Base-by-base conservation (phyloP, 1,140 invertebrate genomes). In the Ceratina japonica region DNA sequence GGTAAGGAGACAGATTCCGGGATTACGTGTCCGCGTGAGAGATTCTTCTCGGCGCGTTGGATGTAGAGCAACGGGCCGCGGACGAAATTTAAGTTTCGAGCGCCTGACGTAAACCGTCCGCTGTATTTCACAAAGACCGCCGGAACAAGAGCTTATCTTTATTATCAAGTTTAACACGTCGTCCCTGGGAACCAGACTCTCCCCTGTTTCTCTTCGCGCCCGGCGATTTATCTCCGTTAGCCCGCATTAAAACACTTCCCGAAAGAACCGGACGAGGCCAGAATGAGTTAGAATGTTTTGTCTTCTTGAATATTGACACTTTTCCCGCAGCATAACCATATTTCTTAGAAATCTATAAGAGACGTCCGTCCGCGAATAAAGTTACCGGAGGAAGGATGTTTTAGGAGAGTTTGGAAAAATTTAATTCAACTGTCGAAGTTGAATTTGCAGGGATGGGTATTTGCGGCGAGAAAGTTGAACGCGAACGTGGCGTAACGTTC, bases 391-490 rank as follows among this genome's bases (percentile, higher is more conserved):
- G 27, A 4, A 2, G 10, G 12, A 31, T 4, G 3, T 12, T 52
- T 62, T 16, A 16, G 44, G n/a, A n/a, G n/a, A 8, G 3, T 22
- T 7, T 37, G 10, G 52, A 49, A 51, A 52, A 4, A 44, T 31
- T 20, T 0, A 49, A 24, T 69, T 56, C 2, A 8, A 20, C 10
- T 12, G 8, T n/a, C 5, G 10, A 12, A 31, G 13, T 16, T 8
- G 18, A 20, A 44, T 49, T 24, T 15, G 13, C 24, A 7, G 64
- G 76, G 24, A 87, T 79, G 58, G 69, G 58, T 65, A 54, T 62
- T 56, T 77, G 74, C 51, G 77, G 76, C 13, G 44, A 22, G 22
- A 80, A 22, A 44, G 44, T 44, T 44, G 4, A 7, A 2, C 22
- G 70, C 2, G 37, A 52, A 0, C 27, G 75, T 3, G 13, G 12